Evolutionary conservation across 2,888 invertebrate genomes (phyloP).

Genomic region (Drosophila atripex): DNA sequence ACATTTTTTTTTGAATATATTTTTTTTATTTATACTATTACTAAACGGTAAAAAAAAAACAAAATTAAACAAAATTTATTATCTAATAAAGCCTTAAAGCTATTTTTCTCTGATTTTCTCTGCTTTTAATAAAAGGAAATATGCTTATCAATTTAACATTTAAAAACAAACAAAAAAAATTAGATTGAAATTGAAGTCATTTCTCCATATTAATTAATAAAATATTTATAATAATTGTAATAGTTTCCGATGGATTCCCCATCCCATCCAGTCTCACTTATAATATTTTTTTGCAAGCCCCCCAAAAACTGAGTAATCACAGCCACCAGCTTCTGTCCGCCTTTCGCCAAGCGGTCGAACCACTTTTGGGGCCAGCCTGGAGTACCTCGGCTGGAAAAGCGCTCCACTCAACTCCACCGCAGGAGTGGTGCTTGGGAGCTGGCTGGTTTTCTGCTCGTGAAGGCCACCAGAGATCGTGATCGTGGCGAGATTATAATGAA

Average conservation of each 20-base stretch:
- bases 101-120: too few relatives aligned
- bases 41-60: too few relatives aligned
- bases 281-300: slow-evolving; percentile 14
- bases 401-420: slow-evolving; percentile 9
- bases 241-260: neutral
- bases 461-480: slow-evolving; percentile 69
- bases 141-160: too few relatives aligned
- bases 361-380: slow-evolving; percentile 48
- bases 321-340: slow-evolving; percentile 64
- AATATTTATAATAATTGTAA: neutral
- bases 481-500: slow-evolving; percentile 45
- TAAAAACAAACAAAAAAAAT: too few relatives aligned
- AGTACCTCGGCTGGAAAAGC: slow-evolving; percentile 10
- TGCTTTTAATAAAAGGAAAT: too few relatives aligned
- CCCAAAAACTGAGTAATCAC: slow-evolving; percentile 15
- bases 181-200: too few relatives aligned
- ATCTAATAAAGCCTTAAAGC: too few relatives aligned
- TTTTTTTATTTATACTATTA: too few relatives aligned
- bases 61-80: too few relatives aligned
- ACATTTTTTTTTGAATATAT: too few relatives aligned
- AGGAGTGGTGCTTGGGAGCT: slow-evolving; percentile 45
- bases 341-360: slow-evolving; percentile 53
- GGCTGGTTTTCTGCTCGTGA: slow-evolving; percentile 58
- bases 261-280: neutral
- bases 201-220: neutral